Base-by-base conservation (phyloP, 2,113 vertebrate species). In the Lepidothrix coronata region DNA sequence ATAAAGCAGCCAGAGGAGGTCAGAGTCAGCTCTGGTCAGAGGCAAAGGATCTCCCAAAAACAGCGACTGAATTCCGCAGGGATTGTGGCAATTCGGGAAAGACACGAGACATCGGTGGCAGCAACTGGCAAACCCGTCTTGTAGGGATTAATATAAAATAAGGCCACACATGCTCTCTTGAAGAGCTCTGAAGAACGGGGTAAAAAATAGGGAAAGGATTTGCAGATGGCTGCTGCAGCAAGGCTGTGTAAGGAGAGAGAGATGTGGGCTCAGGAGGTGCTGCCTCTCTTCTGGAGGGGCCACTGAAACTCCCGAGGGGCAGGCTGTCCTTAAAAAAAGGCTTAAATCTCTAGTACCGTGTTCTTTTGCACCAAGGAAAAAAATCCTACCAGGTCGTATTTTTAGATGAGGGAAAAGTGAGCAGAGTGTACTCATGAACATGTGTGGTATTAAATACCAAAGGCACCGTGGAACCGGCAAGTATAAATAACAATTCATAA, bases 401-500 rank as follows among this genome's bases (percentile, higher is more conserved):
- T 89, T 89, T 59, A 89, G 77, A 58, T 30, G 73, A 57, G 28
- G 52, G 52, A 84, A 83, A 62, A 82, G 51, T 73, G 71, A 71
- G 79, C 74, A 72, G 81, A n/a, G 43, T 22, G 61, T 57, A 14
- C 83, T 49, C 44, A 11, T 57, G 51, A 43, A 70, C 39, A 48
- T 37, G 63, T 65, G 63, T 39, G 74, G 77, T 59, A 35, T 76
- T 91, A 72, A 88, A 88, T 95, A 83, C 93, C 74, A 84, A 58
- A 82, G 74, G 70, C 81, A 43, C 54, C 2, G 3, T 57, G 54
- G 70, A 84, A 93, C 59, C 57, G 28, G 51, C 41, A 13, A 67
- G 67, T 94, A 84, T 92, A 95, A 96, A 94, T 96, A 95, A 86
- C 86, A 77, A 73, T 85, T 89, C 89, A 28, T 76, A 93, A 86